A percentile compares a stretch with the other conserved stretches of the same genome.
These are phyloP conservation scores for Lamellibrachia satsuma DNA, from an alignment of 2,888 invertebrate genomes.

Conservation along the genomic window DNA sequence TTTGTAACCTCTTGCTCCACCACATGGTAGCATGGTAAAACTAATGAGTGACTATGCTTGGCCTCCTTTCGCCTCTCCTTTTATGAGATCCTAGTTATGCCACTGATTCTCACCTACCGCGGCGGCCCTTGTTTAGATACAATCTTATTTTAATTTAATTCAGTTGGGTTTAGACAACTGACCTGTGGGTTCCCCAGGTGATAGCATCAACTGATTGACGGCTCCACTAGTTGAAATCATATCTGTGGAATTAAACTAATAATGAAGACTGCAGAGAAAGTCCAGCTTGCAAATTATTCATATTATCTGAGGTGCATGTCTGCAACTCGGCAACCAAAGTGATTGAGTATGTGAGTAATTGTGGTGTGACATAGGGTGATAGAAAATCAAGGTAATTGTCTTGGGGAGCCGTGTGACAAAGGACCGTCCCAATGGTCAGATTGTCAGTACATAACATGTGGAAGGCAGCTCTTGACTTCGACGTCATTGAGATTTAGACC, in stretches of 20 bases:
- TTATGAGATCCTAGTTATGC: no score
- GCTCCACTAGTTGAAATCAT: neutral
- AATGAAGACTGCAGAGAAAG: neutral
- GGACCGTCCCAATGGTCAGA: neutral
- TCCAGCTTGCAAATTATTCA: constrained; percentile 3
- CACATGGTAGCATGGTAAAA: no score
- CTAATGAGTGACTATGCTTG: no score
- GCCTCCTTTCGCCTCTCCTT: no score
- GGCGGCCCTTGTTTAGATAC: neutral
- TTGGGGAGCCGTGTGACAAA: neutral
- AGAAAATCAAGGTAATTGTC: constrained; percentile 3
- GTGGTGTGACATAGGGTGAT: neutral
- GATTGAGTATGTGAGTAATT: neutral
- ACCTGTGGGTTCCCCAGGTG: neutral
- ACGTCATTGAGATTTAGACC: neutral
- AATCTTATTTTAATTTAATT: neutral
- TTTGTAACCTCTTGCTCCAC: no score
- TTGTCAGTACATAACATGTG: neutral
- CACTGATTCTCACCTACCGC: no score
- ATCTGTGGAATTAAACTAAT: neutral
- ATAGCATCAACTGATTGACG: neutral
- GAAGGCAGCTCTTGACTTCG: neutral
- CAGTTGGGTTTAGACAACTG: neutral
- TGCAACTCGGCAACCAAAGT: neutral
- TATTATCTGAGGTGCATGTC: constrained; percentile 10